Percentiles rank a stretch among this genome's conserved stretches.
Evolutionary conservation across 2,888 invertebrate genomes (phyloP).

Genomic region (Ischnus inquisitorius): DNA sequence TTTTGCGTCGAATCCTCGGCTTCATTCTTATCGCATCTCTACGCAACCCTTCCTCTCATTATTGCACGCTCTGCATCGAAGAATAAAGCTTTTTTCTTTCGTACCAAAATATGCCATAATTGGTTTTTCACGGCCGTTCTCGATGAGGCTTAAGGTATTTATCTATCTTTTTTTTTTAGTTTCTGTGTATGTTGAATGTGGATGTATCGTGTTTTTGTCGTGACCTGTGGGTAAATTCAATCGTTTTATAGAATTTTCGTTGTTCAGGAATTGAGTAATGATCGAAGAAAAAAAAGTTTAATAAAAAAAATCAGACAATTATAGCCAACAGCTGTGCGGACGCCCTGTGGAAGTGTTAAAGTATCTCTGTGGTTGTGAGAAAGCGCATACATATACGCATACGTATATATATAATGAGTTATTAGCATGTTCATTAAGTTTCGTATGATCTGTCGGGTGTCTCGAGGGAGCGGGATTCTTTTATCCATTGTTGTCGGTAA

Average conservation of each 20-base stretch:
- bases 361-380: conserved; percentile 47
- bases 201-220: conserved; percentile 21
- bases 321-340: conserved; percentile 67
- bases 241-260: conserved; percentile 22
- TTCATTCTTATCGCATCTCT: neutral
- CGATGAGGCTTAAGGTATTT: conserved; percentile 23
- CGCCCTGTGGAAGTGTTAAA: conserved; percentile 64
- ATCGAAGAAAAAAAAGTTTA: neutral
- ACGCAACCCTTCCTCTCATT: neutral
- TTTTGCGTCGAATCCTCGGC: neutral
- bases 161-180: neutral
- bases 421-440: conserved; percentile 34
- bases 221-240: conserved; percentile 49
- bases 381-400: conserved; percentile 1
- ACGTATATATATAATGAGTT: conserved; percentile 11
- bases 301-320: conserved; percentile 52
- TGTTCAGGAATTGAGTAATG: conserved; percentile 7
- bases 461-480: neutral
- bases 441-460: conserved; percentile 18
- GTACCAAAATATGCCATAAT: conserved; percentile 10
- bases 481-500: neutral
- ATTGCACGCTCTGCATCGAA: neutral
- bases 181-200: conserved; percentile 27
- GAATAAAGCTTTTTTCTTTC: neutral
- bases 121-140: neutral